Conservation (phyloP, 2,888 invertebrate genomes). For the Tryphoninae sp. region DNA sequence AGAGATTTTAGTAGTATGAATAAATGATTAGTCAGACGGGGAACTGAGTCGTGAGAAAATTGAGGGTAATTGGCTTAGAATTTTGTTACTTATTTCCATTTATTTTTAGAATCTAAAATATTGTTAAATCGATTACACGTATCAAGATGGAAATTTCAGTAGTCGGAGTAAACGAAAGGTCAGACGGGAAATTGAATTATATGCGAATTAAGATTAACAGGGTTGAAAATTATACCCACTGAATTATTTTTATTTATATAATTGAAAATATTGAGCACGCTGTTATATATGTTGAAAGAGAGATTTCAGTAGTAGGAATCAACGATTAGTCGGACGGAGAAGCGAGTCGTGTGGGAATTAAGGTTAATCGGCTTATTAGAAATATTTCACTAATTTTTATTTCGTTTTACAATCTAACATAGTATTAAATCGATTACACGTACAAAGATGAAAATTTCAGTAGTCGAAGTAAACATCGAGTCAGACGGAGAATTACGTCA, state of each 20-base stretch:
- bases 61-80: too few relatives aligned
- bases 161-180: conserved; percentile 26
- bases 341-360: too few relatives aligned
- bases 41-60: too few relatives aligned
- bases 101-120: not conserved
- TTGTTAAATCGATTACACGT: not conserved
- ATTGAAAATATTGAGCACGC: not conserved
- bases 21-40: too few relatives aligned
- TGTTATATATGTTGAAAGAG: not conserved
- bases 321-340: too few relatives aligned
- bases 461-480: conserved; percentile 18
- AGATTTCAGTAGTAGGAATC: not conserved
- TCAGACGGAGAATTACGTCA: not conserved
- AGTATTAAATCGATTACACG: not conserved
- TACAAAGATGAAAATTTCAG: not conserved
- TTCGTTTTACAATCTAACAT: not conserved
- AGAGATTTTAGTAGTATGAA: not conserved
- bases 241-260: not conserved
- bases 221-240: conserved; percentile 10
- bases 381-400: not conserved
- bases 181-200: not conserved
- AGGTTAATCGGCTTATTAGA: not conserved
- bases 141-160: not conserved
- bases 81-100: too few relatives aligned
- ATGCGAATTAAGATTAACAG: not conserved